phyloP scores from a whole-genome alignment of 2,797 vertebrate genomes.

The Rhyacichthys aspro region DNA sequence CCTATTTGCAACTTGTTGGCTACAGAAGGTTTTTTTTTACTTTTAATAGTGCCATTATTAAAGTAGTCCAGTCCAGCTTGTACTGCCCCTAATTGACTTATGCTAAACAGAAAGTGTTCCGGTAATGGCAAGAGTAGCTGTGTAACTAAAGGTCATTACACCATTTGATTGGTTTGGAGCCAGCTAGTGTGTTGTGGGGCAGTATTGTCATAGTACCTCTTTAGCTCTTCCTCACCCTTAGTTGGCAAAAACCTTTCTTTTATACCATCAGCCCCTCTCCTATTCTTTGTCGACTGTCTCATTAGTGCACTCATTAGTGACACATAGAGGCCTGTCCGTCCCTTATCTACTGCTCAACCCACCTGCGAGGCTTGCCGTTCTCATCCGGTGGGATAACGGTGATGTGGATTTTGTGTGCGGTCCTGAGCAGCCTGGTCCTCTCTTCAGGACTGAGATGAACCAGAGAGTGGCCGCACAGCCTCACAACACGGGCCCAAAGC shows the following conservation, averaged over 20 bases:
- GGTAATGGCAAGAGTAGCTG: slow-evolving; percentile 24
- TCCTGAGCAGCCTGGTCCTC: slow-evolving; percentile 81
- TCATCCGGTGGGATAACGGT: slow-evolving; percentile 91
- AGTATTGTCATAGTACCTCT: slow-evolving; percentile 35
- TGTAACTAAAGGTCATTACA: slow-evolving; percentile 64
- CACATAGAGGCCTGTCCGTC: neutral
- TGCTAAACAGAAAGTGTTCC: slow-evolving; percentile 28
- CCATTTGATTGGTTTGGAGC: slow-evolving; percentile 60
- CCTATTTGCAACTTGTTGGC: too few relatives aligned
- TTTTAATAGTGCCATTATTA: neutral
- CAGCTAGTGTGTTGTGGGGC: slow-evolving; percentile 61
- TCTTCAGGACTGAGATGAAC: slow-evolving; percentile 81
- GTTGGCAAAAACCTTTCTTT: slow-evolving; percentile 5
- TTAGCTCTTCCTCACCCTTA: neutral
- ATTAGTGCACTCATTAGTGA: slow-evolving; percentile 3
- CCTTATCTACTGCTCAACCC: slow-evolving; percentile 26
- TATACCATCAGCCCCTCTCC: slow-evolving; percentile 12
- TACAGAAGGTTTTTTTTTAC: too few relatives aligned
- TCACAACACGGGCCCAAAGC: slow-evolving; percentile 86
- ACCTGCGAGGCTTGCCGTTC: slow-evolving; percentile 92
- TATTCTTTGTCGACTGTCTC: slow-evolving; percentile 4
- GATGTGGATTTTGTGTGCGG: slow-evolving; percentile 89
- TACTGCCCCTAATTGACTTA: slow-evolving; percentile 29
- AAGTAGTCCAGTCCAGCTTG: slow-evolving; percentile 18
- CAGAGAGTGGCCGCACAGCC: slow-evolving; percentile 85